Conservation (phyloP, 2,888 invertebrate genomes). For the Anaspis maculata region DNA sequence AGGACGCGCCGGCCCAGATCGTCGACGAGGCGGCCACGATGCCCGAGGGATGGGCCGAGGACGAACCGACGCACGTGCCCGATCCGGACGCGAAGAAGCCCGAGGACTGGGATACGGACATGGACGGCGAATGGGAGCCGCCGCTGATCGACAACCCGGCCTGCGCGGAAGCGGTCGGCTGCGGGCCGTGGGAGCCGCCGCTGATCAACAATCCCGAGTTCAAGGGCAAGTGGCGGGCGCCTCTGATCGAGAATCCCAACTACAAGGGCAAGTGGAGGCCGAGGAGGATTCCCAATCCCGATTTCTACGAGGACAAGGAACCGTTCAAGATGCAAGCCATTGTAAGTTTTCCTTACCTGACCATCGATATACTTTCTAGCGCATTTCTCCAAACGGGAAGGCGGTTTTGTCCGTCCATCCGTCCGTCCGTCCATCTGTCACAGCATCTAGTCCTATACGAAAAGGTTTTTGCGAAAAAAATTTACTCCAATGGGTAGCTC, state of each 20-base stretch:
- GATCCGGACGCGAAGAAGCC: constrained; percentile 85
- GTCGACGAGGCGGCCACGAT: constrained; percentile 74
- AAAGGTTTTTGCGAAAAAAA: neutral
- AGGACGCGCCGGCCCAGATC: constrained; percentile 84
- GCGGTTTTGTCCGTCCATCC: no score
- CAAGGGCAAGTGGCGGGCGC: constrained; percentile 90
- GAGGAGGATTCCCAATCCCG: constrained; percentile 79
- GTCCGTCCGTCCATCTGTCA: no score
- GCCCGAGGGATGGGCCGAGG: constrained; percentile 89
- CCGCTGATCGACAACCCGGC: constrained; percentile 84
- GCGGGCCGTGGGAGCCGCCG: constrained; percentile 85
- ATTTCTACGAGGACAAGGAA: constrained; percentile 82
- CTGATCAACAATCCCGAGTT: constrained; percentile 81
- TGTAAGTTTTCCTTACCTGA: constrained; percentile 65
- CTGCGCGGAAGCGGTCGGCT: constrained; percentile 67
- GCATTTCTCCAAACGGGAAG: no score
- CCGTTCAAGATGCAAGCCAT: constrained; percentile 88
- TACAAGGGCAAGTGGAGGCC: constrained; percentile 95
- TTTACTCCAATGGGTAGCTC: no score
- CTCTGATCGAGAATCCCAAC: constrained; percentile 84
- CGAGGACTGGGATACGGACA: constrained; percentile 94
- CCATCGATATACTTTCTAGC: constrained; percentile 4
- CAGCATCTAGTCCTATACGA: no score
- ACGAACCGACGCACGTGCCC: constrained; percentile 77
- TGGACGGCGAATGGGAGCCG: constrained; percentile 99